phyloP scores from a whole-genome alignment of 2,797 vertebrate genomes.

The Coendou prehensilis region DNA sequence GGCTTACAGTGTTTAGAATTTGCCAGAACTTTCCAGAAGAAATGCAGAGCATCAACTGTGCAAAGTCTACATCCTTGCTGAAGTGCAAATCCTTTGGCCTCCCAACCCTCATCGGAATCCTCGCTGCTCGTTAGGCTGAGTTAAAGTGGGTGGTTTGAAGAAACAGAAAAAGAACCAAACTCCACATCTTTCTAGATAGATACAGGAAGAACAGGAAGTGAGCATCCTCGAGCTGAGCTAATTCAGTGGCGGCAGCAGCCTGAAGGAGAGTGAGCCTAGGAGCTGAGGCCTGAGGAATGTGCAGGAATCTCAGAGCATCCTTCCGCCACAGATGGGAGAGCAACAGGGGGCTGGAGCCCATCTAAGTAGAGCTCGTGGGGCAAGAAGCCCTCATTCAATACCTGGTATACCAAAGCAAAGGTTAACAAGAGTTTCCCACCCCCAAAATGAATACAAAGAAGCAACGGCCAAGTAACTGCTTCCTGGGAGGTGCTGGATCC shows the following conservation, averaged over 20 bases:
- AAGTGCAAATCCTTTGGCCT: background rate
- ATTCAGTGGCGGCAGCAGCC: background rate
- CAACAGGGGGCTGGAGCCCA: background rate
- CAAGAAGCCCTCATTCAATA: background rate
- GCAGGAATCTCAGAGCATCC: background rate
- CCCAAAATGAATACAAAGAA: background rate
- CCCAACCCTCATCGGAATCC: background rate
- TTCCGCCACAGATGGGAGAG: rapidly evolving
- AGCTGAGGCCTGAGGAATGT: background rate
- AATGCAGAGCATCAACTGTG: background rate
- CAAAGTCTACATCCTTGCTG: background rate
- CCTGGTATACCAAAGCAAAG: background rate
- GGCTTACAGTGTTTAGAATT: background rate
- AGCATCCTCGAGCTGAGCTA: background rate
- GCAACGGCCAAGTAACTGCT: background rate
- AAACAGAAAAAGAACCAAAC: constrained; percentile 14
- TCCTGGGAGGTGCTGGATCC: background rate
- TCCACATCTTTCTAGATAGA: background rate
- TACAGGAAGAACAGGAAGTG: background rate
- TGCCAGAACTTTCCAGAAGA: background rate
- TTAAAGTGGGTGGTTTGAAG: background rate
- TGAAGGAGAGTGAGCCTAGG: background rate
- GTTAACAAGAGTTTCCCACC: constrained; percentile 27
- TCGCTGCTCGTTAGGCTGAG: background rate
- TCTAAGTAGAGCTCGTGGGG: background rate